phyloP scores from a whole-genome alignment of 1,140 invertebrate genomes.

The Brachionus paranguensis region DNA sequence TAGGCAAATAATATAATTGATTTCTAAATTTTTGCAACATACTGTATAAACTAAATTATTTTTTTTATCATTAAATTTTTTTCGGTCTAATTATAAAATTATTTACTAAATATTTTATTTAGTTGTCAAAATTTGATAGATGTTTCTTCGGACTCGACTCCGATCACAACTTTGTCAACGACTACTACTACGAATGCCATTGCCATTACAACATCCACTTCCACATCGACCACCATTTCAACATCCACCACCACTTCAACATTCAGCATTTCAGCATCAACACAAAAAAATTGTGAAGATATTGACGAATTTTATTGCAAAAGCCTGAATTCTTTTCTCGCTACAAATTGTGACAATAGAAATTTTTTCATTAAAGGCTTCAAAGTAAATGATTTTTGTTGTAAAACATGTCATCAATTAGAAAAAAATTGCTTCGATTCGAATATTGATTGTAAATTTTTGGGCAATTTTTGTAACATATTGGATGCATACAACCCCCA shows the following conservation, averaged over 20 bases:
- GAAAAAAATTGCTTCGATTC: not conserved
- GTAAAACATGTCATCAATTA: not conserved
- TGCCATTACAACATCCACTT: not conserved
- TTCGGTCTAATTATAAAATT: too few species aligned
- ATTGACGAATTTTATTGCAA: not conserved
- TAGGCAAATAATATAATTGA: too few species aligned
- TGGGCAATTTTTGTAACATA: not conserved
- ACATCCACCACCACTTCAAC: not conserved
- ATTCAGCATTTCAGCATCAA: not conserved
- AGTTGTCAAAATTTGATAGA: not conserved
- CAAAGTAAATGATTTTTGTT: not conserved
- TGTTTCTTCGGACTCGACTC: not conserved
- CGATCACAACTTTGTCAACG: not conserved
- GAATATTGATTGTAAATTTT: not conserved
- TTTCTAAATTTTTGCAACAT: too few species aligned
- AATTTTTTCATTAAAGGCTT: not conserved
- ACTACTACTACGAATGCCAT: not conserved
- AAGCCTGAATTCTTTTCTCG: not conserved
- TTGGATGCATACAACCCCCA: not conserved
- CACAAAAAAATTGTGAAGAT: not conserved
- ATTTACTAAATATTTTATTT: not conserved
- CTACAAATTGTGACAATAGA: not conserved
- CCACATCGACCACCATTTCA: not conserved
- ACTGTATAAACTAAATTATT: too few species aligned
- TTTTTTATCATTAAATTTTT: too few species aligned